Conservation (phyloP, 2,888 invertebrate genomes). For the Cephus nigrinus region DNA sequence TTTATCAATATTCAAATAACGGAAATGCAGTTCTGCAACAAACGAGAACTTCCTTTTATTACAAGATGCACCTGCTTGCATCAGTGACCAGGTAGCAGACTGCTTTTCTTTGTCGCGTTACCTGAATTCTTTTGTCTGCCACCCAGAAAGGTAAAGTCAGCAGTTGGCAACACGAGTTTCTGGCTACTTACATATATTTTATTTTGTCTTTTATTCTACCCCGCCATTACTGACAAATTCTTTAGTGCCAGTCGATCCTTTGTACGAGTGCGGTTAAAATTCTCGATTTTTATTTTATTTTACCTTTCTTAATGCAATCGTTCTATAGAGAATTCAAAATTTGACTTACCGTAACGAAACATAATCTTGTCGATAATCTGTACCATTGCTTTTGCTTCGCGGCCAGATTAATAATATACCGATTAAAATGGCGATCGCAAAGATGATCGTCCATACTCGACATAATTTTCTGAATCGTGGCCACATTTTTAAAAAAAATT, state of each 20-base stretch:
- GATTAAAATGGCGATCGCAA: conserved; percentile 37
- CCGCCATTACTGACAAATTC: background rate
- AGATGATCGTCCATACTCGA: conserved; percentile 47
- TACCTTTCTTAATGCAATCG: background rate
- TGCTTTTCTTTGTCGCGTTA: background rate
- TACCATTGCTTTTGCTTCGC: conserved; percentile 33
- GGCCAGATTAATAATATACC: conserved; percentile 53
- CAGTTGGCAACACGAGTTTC: background rate
- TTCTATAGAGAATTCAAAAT: background rate
- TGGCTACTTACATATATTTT: background rate
- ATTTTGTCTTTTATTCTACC: background rate
- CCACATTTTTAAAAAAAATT: conserved; percentile 44
- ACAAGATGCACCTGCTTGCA: background rate
- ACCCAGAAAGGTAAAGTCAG: background rate
- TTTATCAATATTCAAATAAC: background rate
- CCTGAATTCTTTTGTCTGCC: conserved; percentile 1
- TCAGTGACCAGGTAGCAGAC: background rate
- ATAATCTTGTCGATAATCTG: conserved; percentile 37
- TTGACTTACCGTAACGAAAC: conserved; percentile 39
- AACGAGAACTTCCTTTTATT: background rate
- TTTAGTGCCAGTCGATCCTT: background rate
- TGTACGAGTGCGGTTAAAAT: conserved; percentile 16
- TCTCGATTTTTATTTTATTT: background rate
- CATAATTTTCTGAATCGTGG: conserved; percentile 53
- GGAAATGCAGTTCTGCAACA: background rate